Percentiles rank a stretch among this genome's conserved stretches.
These are phyloP conservation scores for Pristis pectinata DNA, from an alignment of 2,797 vertebrate species.

Conservation along the genomic window DNA sequence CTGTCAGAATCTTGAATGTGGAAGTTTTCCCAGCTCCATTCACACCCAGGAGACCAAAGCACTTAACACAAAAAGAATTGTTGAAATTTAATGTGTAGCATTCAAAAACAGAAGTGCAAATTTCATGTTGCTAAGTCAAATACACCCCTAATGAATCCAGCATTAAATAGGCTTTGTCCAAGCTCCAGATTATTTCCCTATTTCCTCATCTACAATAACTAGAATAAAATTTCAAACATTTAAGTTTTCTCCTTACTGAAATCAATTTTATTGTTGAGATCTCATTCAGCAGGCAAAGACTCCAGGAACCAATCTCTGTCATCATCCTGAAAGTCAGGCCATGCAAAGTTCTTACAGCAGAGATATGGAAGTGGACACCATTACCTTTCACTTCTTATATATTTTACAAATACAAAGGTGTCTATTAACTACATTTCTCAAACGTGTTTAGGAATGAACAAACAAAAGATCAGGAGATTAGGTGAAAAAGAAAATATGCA, in stretches of 20 bases:
- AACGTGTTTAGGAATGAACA: neutral
- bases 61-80: slow-evolving; percentile 13
- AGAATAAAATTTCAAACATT: too few relatives aligned
- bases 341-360: neutral
- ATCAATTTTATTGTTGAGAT: neutral
- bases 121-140: neutral
- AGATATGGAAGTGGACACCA: neutral
- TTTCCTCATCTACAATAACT: neutral
- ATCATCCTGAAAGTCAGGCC: neutral
- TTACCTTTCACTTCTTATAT: neutral
- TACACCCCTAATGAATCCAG: neutral
- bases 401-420: neutral
- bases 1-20: slow-evolving; percentile 40
- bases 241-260: neutral
- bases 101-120: neutral
- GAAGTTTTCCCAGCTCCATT: slow-evolving; percentile 40
- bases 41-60: slow-evolving; percentile 39
- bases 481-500: neutral
- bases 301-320: neutral
- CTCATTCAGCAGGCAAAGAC: neutral
- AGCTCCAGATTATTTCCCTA: too few relatives aligned
- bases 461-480: neutral
- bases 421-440: neutral
- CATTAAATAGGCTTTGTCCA: neutral
- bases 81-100: neutral